Evolutionary conservation across 1,140 invertebrate genomes (phyloP), one percentile per base, ranked within the genome.

Genomic region (Drosophila nasuta): DNA sequence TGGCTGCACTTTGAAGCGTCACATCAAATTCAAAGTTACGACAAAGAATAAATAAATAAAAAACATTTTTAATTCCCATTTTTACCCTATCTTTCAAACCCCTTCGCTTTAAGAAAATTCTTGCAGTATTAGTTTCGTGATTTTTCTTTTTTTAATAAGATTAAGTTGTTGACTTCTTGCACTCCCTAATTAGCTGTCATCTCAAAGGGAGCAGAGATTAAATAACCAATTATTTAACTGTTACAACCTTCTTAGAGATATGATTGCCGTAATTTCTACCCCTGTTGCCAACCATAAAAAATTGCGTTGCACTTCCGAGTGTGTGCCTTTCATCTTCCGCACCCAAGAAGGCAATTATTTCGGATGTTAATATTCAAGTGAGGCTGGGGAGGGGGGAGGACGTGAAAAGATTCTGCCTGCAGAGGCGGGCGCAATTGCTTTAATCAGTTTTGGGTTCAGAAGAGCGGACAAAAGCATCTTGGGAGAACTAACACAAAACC

Each of bases 381-480:
- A 59, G 64, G 38, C 57, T 46, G 49, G 64, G 25, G 28, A 59
- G 64, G 38, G 49, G 52, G 49, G 64, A 15, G n/a, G 30, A n/a
- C 20, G 57, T 4, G 30, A n/a, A 43, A 51, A 59, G 63, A 58
- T 57, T 49, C 49, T 28, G 48, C 11, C 41, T 3, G 25, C 10
- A 70, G 48, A 8, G 35, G n/a, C 17, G 35, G 25, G 25, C 41
- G 56, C 56, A 73, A 73, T 73, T 67, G 63, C 64, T 59, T 33
- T 49, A 73, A 73, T 73, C 65, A 59, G 54, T 35, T 67, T n/a
- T 33, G 43, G 66, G 60, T 43, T 43, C 66, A 28, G 13, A 38
- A 49, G 17, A 30, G 13, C 67, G 35, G 38, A 20, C 45, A 52
- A 20, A 20, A 20, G 20, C 69, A 65, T 57, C 63, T 67, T 48